Evolutionary conservation across 1,140 invertebrate species (phyloP).

Genomic region (Homalodisca vitripennis): DNA sequence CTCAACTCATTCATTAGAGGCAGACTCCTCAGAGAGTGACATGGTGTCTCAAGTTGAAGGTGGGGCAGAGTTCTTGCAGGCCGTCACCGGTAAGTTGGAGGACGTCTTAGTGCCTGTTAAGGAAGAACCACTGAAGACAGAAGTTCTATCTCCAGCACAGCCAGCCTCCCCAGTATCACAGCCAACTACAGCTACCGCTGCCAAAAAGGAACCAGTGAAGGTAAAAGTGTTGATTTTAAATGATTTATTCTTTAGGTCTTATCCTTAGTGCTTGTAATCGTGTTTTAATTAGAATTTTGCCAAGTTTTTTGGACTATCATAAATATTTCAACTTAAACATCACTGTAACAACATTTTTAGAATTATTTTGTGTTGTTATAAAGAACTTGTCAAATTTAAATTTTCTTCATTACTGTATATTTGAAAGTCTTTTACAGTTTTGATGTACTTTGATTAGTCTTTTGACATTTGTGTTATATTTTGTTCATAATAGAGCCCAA

Average conservation of each 20-base stretch:
- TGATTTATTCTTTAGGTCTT: not conserved
- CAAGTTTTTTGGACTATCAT: too few relatives aligned
- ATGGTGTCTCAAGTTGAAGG: slow-evolving; percentile 20
- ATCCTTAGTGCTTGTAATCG: not conserved
- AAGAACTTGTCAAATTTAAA: too few relatives aligned
- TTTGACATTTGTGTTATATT: too few relatives aligned
- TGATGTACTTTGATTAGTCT: too few relatives aligned
- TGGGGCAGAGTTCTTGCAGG: slow-evolving; percentile 17
- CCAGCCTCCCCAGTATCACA: not conserved
- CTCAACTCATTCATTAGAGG: not conserved
- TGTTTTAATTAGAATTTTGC: not conserved
- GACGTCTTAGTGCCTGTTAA: not conserved
- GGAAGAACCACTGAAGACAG: not conserved
- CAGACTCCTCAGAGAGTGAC: not conserved
- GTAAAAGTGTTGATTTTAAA: not conserved
- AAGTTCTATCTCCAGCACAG: not conserved
- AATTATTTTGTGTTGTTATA: too few relatives aligned
- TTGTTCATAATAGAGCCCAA: too few relatives aligned
- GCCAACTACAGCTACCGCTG: not conserved
- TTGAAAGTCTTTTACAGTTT: too few relatives aligned
- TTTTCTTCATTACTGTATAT: too few relatives aligned
- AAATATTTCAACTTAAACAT: too few relatives aligned
- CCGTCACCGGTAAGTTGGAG: slow-evolving; percentile 18
- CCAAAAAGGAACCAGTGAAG: slow-evolving; percentile 1
- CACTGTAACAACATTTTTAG: too few relatives aligned